A percentile compares a stretch with the other conserved stretches of the same genome.
Evolutionary conservation across 2,113 vertebrate species (phyloP).

Genomic region (Erinaceus europaeus): DNA sequence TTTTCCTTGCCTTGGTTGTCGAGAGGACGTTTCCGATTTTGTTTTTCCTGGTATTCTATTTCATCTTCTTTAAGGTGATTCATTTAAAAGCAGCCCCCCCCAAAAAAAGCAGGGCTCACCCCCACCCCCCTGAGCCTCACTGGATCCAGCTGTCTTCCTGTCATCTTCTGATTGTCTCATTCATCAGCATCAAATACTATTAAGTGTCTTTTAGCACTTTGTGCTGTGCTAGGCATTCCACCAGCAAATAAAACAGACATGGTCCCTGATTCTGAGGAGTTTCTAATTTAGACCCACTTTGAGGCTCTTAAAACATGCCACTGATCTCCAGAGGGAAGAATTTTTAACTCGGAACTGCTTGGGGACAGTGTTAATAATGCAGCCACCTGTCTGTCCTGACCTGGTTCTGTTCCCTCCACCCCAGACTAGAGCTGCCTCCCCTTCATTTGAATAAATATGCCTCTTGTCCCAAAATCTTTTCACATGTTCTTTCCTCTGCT

Average conservation of each 20-base stretch:
- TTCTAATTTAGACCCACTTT: not conserved
- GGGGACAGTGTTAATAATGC: not conserved
- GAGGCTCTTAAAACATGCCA: not conserved
- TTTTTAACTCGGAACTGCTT: not conserved
- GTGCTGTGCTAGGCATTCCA: constrained; percentile 65
- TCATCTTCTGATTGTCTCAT: constrained; percentile 73
- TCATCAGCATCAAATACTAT: constrained; percentile 72
- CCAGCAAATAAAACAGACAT: constrained; percentile 59
- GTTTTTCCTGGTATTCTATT: not conserved
- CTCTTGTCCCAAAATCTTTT: not conserved
- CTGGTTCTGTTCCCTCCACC: not conserved
- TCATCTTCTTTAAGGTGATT: constrained; percentile 60
- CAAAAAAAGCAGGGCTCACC: constrained; percentile 12
- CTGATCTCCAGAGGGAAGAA: not conserved
- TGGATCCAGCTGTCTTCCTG: constrained; percentile 64
- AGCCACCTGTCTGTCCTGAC: not conserved
- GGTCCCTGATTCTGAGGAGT: constrained; percentile 42
- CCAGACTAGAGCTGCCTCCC: not conserved
- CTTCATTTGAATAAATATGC: not conserved
- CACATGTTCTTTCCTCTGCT: not conserved
- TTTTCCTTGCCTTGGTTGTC: not conserved
- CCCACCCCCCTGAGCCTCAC: not conserved
- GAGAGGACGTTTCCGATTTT: not conserved
- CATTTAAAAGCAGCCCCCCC: constrained; percentile 36
- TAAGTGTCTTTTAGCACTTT: constrained; percentile 71